Base-by-base conservation (phyloP, 2,113 vertebrate species). In the Gila orcuttii region DNA sequence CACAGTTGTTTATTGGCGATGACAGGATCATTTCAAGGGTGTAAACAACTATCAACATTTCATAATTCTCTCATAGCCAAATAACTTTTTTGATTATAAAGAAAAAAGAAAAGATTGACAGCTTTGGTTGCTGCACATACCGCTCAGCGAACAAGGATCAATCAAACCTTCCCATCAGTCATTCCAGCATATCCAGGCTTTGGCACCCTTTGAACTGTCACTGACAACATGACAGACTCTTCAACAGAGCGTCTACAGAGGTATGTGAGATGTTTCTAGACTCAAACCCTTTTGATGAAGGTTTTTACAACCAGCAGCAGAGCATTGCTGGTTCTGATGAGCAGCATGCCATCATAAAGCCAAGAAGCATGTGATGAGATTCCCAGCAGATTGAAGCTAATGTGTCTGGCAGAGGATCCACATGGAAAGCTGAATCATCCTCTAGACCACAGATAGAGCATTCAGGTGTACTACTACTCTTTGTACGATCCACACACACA, bases 331-430 rank as follows among this genome's bases (percentile, higher is more conserved):
- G 69, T 79, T 74, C 78, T 81, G 66, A 88, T 87, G 89, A 85
- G 87, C 80, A 89, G 88, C 86, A 87, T 88, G 91, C 89, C 90
- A 88, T 86, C 57, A 59, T 86, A 86, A 77, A 28, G 91, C 85
- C 87, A 11, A 83, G 82, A 89, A 57, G 86, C 50, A 62, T 88
- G 75, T 90, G 90, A 94, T 93, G 93, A 93, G 91, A 93, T 93
- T 57, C 81, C 6, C 93, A 94, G 93, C 88, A 92, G 92, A 94
- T 90, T 55, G 21, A 55, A 79, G 80, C 77, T 93, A 90, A 94
- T 92, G 90, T 23, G 28, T 91, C 91, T 88, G 89, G 89, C 92
- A 94, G 93, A 92, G 64, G 86, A 80, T 79, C 75, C 87, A 78
- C 9, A 84, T 90, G 60, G 85, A 87, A 89, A 88, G 86, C 57